Conservation (phyloP, 2,797 vertebrate genomes). For the Furcifer pardalis region DNA sequence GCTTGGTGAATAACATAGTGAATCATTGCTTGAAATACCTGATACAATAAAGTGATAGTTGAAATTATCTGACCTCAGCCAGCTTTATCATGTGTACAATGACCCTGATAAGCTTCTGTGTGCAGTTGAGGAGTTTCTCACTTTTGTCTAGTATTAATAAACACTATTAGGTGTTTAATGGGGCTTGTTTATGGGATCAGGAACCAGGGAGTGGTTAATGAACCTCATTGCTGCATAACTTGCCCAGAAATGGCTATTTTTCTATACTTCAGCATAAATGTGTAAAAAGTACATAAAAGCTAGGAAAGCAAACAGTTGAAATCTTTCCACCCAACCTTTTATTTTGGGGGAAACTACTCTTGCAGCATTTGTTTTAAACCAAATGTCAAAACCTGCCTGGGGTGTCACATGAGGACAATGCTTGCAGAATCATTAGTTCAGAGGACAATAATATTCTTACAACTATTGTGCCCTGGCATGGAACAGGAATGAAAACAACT, state of each 20-base stretch:
- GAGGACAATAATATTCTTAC: not conserved
- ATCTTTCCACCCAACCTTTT: not conserved
- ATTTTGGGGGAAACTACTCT: not conserved
- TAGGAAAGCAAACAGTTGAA: constrained; percentile 2
- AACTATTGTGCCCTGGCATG: not conserved
- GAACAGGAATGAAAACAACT: no score
- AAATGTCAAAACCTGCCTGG: not conserved
- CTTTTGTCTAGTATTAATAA: constrained; percentile 8
- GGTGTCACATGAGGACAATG: not conserved
- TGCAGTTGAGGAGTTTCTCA: constrained; percentile 33
- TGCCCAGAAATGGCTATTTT: constrained; percentile 31
- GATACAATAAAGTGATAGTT: constrained; percentile 7
- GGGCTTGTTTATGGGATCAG: constrained; percentile 28
- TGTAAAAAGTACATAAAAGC: constrained; percentile 1
- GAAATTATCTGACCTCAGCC: not conserved
- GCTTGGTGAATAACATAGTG: constrained; percentile 12
- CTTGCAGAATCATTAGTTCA: not conserved
- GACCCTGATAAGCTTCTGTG: constrained; percentile 8
- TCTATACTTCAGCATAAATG: constrained; percentile 3
- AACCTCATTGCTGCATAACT: constrained; percentile 40
- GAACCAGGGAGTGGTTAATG: constrained; percentile 38
- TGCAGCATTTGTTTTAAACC: not conserved
- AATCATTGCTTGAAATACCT: constrained; percentile 28
- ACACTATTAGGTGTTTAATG: constrained; percentile 47
- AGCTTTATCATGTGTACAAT: constrained; percentile 9